Evolutionary conservation across 1,140 invertebrate genomes (phyloP).

Genomic region (Leptestheria dahalacensis): DNA sequence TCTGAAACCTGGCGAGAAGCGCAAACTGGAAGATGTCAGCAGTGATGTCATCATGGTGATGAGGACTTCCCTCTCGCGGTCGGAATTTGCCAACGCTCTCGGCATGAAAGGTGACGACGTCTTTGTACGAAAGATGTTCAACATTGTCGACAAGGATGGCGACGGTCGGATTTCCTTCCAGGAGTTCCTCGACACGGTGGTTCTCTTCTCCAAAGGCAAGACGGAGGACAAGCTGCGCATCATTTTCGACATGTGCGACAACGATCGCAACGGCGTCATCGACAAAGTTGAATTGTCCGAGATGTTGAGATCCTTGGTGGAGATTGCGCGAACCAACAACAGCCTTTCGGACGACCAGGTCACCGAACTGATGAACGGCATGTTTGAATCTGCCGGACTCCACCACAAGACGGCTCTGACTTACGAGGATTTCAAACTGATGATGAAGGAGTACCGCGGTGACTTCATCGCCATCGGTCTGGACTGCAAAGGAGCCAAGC

Average conservation of each 20-base stretch:
- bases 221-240: constrained; percentile 92
- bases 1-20: constrained; percentile 43
- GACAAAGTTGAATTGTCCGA: constrained; percentile 84
- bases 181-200: constrained; percentile 92
- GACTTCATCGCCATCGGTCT: constrained; percentile 92
- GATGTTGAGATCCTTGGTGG: constrained; percentile 83
- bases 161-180: constrained; percentile 94
- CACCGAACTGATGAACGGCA: constrained; percentile 81
- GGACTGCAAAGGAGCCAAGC: constrained; percentile 90
- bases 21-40: constrained; percentile 49
- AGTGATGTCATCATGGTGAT: constrained; percentile 80
- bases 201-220: constrained; percentile 61
- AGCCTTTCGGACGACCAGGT: constrained; percentile 66
- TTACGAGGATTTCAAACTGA: constrained; percentile 86
- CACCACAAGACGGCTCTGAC: constrained; percentile 80
- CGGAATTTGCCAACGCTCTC: constrained; percentile 91
- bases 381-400: constrained; percentile 84
- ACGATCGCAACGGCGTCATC: constrained; percentile 86
- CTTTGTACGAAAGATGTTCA: constrained; percentile 98
- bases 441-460: constrained; percentile 95
- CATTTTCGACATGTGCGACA: constrained; percentile 98
- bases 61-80: constrained; percentile 80
- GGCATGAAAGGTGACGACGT: constrained; percentile 92
- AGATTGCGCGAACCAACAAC: constrained; percentile 76
- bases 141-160: constrained; percentile 90